Percentiles rank a stretch among this genome's conserved stretches.
phyloP scores from a whole-genome alignment of 1,140 invertebrate genomes.

The Halictus rubicundus region DNA sequence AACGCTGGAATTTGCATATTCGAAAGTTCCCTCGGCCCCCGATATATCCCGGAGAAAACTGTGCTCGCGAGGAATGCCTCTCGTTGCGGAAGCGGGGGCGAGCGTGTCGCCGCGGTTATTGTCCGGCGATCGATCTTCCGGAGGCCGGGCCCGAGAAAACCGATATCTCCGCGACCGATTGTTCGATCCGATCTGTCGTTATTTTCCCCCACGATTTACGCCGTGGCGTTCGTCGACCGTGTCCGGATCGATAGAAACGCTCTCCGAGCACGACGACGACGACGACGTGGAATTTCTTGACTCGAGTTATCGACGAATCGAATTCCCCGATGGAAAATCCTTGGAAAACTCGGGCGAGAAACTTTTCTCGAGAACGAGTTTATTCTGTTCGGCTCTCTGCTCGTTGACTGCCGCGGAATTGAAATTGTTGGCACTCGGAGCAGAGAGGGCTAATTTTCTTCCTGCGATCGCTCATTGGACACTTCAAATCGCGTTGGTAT shows the following conservation, averaged over 20 bases:
- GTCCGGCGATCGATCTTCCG: constrained; percentile 34
- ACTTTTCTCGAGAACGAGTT: too few relatives aligned
- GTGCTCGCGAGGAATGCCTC: neutral
- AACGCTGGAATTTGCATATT: constrained; percentile 37
- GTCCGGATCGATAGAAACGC: constrained; percentile 54
- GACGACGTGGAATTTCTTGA: constrained; percentile 35
- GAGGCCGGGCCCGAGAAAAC: constrained; percentile 8
- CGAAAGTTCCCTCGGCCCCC: constrained; percentile 1
- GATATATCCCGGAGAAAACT: constrained; percentile 10
- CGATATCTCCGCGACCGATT: constrained; percentile 41
- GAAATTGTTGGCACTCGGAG: too few relatives aligned
- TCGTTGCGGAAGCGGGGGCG: neutral
- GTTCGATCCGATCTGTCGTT: constrained; percentile 31
- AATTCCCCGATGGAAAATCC: constrained; percentile 29
- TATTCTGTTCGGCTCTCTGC: neutral
- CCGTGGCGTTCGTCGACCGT: constrained; percentile 36
- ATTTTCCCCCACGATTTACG: constrained; percentile 48
- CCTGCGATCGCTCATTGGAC: too few relatives aligned
- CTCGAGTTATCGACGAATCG: constrained; percentile 26
- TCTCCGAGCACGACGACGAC: neutral
- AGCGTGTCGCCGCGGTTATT: constrained; percentile 19
- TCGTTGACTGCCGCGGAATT: too few relatives aligned
- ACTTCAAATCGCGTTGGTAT: too few relatives aligned
- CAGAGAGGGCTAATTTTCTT: too few relatives aligned
- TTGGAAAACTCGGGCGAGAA: too few relatives aligned